Evolutionary conservation across 2,797 vertebrate species (phyloP).

Genomic region (Hyperoplus lanceolatus): DNA sequence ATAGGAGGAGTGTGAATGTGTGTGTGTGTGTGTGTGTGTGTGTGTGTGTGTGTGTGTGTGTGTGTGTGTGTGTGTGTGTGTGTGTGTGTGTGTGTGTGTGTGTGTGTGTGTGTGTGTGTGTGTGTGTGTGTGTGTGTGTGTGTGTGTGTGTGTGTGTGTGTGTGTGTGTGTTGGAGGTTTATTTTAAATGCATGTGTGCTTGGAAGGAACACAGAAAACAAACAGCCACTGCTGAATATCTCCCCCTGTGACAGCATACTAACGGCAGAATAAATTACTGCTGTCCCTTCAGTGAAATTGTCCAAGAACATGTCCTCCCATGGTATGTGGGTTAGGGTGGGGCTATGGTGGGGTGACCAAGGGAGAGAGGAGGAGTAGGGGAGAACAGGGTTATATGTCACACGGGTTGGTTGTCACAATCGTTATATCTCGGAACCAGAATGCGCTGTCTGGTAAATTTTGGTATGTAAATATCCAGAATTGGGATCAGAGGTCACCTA

Average conservation of each 20-base stretch:
- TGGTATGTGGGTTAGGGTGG: conserved; percentile 28
- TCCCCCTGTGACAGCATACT: conserved; percentile 88
- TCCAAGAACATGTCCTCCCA: conserved; percentile 87
- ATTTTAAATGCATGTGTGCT: conserved; percentile 5
- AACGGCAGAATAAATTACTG: conserved; percentile 93
- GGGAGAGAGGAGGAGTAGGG: conserved; percentile 72
- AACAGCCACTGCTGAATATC: conserved; percentile 88
- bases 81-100: background rate
- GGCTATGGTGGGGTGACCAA: too few relatives aligned
- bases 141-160: background rate
- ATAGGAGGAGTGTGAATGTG: conserved; percentile 73
- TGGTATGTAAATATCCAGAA: too few relatives aligned
- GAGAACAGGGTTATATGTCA: background rate
- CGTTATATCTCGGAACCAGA: too few relatives aligned
- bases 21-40: background rate
- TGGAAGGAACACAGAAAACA: conserved; percentile 37
- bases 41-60: too few relatives aligned
- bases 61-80: background rate
- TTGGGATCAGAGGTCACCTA: too few relatives aligned
- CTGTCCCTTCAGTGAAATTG: conserved; percentile 88
- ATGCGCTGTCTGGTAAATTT: too few relatives aligned
- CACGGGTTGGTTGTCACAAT: too few relatives aligned
- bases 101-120: too few relatives aligned
- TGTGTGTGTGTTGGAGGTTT: conserved; percentile 12
- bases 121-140: too few relatives aligned